A percentile compares a stretch with the other conserved stretches of the same genome.
These are phyloP conservation scores for Dendrocopos noguchii DNA, from an alignment of 2,113 vertebrate genomes.

Conservation along the genomic window DNA sequence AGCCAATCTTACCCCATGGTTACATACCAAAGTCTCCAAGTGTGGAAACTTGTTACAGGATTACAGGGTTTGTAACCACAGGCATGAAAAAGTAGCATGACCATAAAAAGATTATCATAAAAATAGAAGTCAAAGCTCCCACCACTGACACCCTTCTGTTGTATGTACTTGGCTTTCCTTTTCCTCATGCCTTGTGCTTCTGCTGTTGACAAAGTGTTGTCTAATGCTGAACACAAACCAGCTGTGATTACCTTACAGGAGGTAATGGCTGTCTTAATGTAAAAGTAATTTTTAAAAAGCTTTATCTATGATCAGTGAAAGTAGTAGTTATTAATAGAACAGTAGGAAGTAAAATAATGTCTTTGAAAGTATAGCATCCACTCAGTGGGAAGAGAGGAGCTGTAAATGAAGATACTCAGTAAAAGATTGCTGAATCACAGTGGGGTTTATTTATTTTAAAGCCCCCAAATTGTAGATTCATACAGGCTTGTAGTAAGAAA, in stretches of 20 bases:
- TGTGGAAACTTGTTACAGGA: background rate
- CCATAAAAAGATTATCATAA: background rate
- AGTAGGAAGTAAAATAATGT: background rate
- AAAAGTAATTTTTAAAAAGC: background rate
- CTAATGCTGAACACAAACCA: background rate
- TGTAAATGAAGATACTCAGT: background rate
- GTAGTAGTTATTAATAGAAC: constrained; percentile 10
- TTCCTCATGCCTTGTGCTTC: background rate
- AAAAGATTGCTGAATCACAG: background rate
- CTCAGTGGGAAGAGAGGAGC: background rate
- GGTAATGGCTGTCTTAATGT: background rate
- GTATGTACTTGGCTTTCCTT: background rate
- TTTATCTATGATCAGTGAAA: constrained; percentile 14
- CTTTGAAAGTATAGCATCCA: background rate
- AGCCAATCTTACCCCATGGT: background rate
- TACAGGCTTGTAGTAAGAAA: background rate
- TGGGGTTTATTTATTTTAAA: background rate
- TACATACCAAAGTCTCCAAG: background rate
- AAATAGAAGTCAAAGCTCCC: background rate
- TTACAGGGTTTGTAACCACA: background rate
- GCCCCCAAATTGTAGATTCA: background rate
- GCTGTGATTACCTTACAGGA: background rate
- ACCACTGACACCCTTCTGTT: rapidly evolving
- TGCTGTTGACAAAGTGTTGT: background rate
- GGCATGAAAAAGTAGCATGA: background rate